These are phyloP conservation scores for Sebastes kiyomatsui DNA, from an alignment of 2,797 vertebrate genomes.

Conservation along the genomic window DNA sequence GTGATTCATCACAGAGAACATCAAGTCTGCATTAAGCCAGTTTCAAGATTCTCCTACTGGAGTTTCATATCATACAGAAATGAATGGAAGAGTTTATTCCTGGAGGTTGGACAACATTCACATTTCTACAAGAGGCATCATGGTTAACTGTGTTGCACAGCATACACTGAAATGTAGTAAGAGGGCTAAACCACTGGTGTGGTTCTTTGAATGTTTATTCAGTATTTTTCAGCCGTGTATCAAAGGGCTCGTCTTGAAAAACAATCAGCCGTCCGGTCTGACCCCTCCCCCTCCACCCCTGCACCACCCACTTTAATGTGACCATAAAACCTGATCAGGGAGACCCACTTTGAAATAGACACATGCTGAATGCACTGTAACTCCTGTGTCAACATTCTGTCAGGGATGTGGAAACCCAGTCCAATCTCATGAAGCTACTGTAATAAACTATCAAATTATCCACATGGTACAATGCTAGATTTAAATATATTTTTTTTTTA, in stretches of 20 bases:
- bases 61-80: neutral
- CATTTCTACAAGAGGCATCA: neutral
- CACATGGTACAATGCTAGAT: slow-evolving; percentile 33
- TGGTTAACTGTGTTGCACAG: neutral
- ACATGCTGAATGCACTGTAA: slow-evolving; percentile 18
- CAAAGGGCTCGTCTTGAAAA: slow-evolving; percentile 38
- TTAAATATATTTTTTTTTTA: neutral
- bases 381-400: slow-evolving; percentile 50
- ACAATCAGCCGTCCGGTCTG: slow-evolving; percentile 14
- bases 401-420: slow-evolving; percentile 30
- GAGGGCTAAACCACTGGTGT: neutral
- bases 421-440: slow-evolving; percentile 14
- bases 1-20: neutral
- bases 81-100: neutral
- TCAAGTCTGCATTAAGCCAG: neutral
- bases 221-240: slow-evolving; percentile 35
- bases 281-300: neutral
- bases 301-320: slow-evolving; percentile 51
- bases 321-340: slow-evolving; percentile 42
- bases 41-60: neutral
- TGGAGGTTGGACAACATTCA: neutral
- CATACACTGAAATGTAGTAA: neutral
- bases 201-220: neutral
- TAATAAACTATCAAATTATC: slow-evolving; percentile 27
- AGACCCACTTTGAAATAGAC: slow-evolving; percentile 32